A percentile compares a stretch with the other conserved stretches of the same genome.
Evolutionary conservation across 2,888 invertebrate genomes (phyloP).

Genomic region (Synanthedon myopaeformis): DNA sequence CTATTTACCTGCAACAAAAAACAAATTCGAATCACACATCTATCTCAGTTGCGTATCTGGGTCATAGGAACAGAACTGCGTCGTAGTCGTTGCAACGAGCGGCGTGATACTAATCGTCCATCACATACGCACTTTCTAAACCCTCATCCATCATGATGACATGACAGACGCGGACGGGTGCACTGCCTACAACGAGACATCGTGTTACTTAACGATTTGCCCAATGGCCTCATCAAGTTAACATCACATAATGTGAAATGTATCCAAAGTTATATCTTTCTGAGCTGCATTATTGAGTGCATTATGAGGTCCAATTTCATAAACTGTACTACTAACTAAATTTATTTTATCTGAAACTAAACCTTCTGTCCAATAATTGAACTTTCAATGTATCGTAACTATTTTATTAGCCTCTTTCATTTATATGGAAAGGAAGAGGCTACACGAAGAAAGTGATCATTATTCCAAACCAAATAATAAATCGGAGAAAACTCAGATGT

Average conservation of each 20-base stretch:
- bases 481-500: no score
- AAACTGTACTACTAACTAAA: no score
- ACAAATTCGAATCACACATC: slow-evolving; percentile 9
- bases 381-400: no score
- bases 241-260: slow-evolving; percentile 7
- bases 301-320: no score
- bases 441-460: no score
- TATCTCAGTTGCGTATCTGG: slow-evolving; percentile 9
- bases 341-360: no score
- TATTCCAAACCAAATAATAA: no score
- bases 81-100: slow-evolving; percentile 8
- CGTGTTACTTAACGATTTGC: slow-evolving; percentile 17
- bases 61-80: slow-evolving; percentile 12
- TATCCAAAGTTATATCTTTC: no score
- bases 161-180: slow-evolving; percentile 36
- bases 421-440: no score
- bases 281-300: no score
- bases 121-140: slow-evolving; percentile 12
- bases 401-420: no score
- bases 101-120: slow-evolving; percentile 10
- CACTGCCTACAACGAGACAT: slow-evolving; percentile 27
- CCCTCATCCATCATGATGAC: slow-evolving; percentile 27
- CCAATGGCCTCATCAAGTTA: slow-evolving; percentile 29
- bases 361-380: no score
- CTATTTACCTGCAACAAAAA: slow-evolving; percentile 8